A percentile compares a stretch with the other conserved stretches of the same genome.
Conservation (phyloP, 2,797 vertebrate genomes). For the Halcyon smyrnensis region DNA sequence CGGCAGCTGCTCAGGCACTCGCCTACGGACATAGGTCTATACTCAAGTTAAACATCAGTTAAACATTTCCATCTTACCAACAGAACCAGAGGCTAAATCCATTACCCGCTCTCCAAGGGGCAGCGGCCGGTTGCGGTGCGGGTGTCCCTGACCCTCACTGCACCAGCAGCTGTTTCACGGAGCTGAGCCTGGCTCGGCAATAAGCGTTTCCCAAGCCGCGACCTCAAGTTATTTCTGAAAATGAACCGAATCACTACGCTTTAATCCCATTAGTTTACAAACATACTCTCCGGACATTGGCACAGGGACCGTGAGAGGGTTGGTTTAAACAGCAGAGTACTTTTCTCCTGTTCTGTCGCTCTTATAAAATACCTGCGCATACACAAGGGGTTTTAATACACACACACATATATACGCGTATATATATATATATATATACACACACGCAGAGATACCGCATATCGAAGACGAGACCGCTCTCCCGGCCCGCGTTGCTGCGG, state of each 20-base stretch:
- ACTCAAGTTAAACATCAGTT: rapidly evolving
- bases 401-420: too few relatives aligned
- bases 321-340: rapidly evolving
- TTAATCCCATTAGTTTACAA: rapidly evolving
- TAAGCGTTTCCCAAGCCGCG: rapidly evolving
- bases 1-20: rapidly evolving
- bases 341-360: rapidly evolving
- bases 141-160: rapidly evolving
- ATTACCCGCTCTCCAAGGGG: rapidly evolving
- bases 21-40: rapidly evolving
- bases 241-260: rapidly evolving
- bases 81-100: rapidly evolving
- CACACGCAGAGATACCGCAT: rapidly evolving
- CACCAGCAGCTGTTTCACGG: rapidly evolving
- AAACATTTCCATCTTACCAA: rapidly evolving
- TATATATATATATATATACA: too few relatives aligned
- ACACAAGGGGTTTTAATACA: rapidly evolving
- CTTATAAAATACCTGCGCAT: not conserved
- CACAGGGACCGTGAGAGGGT: rapidly evolving
- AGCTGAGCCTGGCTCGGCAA: rapidly evolving
- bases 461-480: not conserved
- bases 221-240: rapidly evolving
- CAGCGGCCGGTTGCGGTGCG: rapidly evolving
- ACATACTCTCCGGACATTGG: rapidly evolving
- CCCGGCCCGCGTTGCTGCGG: rapidly evolving